These are phyloP conservation scores for Pachyramphus minor DNA, from an alignment of 2,113 vertebrate species.

Conservation along the genomic window DNA sequence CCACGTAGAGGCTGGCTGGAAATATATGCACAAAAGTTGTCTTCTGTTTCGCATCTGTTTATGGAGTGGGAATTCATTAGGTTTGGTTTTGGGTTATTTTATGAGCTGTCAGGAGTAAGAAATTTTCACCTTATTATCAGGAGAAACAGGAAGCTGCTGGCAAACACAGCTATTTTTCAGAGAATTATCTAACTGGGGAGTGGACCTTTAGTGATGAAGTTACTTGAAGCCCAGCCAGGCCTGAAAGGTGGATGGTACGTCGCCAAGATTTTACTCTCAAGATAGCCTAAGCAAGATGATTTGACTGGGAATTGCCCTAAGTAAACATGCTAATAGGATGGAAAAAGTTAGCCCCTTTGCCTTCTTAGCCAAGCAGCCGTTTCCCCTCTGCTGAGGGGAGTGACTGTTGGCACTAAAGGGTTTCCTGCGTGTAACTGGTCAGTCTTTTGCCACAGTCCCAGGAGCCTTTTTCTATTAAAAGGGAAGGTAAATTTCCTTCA, in stretches of 20 bases:
- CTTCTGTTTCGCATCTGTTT: neutral
- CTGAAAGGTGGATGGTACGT: neutral
- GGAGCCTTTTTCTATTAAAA: conserved; percentile 22
- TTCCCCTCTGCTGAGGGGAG: neutral
- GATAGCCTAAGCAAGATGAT: neutral
- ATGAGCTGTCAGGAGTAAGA: neutral
- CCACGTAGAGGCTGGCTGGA: neutral
- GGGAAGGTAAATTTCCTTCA: conserved; percentile 25
- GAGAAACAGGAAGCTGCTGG: neutral
- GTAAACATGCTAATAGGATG: neutral
- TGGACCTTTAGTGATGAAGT: neutral
- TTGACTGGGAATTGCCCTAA: neutral
- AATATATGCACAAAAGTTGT: neutral
- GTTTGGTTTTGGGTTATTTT: neutral
- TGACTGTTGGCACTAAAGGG: neutral
- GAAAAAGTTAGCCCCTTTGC: conserved; percentile 12
- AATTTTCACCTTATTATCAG: neutral
- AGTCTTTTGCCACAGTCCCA: neutral
- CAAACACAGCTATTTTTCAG: neutral
- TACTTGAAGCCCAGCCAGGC: neutral
- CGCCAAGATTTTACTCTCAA: neutral
- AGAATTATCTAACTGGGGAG: neutral
- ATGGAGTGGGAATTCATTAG: neutral
- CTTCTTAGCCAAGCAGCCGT: neutral
- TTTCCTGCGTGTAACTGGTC: conserved; percentile 7